These are phyloP conservation scores for Ochropleura plecta DNA, from an alignment of 2,888 invertebrate genomes.

Conservation along the genomic window DNA sequence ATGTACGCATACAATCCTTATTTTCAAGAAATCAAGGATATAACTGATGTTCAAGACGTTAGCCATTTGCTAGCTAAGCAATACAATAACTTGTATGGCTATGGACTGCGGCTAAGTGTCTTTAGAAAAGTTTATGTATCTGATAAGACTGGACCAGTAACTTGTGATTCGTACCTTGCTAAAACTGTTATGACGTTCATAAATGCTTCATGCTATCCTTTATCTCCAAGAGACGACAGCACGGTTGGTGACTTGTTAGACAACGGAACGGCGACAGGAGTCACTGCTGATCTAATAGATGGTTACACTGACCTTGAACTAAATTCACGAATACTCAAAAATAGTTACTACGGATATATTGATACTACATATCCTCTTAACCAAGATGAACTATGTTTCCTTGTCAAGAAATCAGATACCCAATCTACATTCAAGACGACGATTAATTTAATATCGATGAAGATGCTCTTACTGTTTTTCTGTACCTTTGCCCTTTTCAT, in stretches of 20 bases:
- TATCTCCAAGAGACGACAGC: constrained; percentile 82
- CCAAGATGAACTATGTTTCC: constrained; percentile 90
- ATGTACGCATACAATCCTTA: constrained; percentile 90
- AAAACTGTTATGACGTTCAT: constrained; percentile 77
- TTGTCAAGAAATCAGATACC: constrained; percentile 87
- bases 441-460: constrained; percentile 79
- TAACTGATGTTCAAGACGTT: constrained; percentile 82
- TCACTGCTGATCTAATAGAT: constrained; percentile 84
- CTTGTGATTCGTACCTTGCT: constrained; percentile 79
- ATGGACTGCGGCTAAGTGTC: constrained; percentile 80
- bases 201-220: constrained; percentile 83
- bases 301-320: constrained; percentile 89
- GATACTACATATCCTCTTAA: constrained; percentile 89
- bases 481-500: constrained; percentile 75
- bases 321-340: constrained; percentile 88
- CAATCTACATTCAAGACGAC: constrained; percentile 87
- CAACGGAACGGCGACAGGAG: constrained; percentile 86
- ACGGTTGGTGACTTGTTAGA: constrained; percentile 84
- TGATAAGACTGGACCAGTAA: constrained; percentile 76
- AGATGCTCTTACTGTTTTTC: constrained; percentile 77
- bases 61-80: constrained; percentile 72
- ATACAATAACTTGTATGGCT: constrained; percentile 81
- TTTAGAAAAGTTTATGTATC: constrained; percentile 80
- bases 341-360: constrained; percentile 86
- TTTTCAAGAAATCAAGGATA: constrained; percentile 80